Conservation (phyloP, 1,140 invertebrate species). For the Drosophila orena region DNA sequence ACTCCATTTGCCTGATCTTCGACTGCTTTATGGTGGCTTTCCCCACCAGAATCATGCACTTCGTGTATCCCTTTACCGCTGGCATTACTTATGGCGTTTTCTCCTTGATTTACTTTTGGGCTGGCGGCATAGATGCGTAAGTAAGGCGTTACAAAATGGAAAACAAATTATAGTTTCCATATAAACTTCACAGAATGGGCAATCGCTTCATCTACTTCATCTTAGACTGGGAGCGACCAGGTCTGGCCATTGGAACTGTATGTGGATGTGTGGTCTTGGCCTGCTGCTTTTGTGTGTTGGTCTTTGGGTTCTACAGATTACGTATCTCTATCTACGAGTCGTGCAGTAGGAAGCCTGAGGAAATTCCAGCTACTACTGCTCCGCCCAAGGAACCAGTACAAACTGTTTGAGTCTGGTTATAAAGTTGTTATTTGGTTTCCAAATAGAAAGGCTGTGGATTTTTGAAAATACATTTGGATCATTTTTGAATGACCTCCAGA, state of each 20-base stretch:
- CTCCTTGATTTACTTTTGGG: constrained; percentile 89
- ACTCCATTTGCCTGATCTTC: constrained; percentile 89
- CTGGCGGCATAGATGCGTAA: constrained; percentile 89
- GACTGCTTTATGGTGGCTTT: constrained; percentile 89
- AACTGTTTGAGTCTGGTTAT: constrained; percentile 11
- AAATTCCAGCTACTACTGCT: constrained; percentile 17
- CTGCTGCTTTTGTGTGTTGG: constrained; percentile 49
- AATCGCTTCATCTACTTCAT: constrained; percentile 75
- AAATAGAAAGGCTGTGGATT: background rate
- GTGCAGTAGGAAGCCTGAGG: constrained; percentile 22
- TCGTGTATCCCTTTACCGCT: constrained; percentile 88
- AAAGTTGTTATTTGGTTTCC: background rate
- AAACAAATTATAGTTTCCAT: background rate
- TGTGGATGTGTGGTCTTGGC: constrained; percentile 60
- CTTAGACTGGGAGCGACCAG: constrained; percentile 66
- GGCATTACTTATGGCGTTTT: constrained; percentile 89
- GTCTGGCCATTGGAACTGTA: constrained; percentile 59
- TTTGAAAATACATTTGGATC: background rate
- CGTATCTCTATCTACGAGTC: constrained; percentile 34
- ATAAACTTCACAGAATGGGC: constrained; percentile 27
- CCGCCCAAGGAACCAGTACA: background rate
- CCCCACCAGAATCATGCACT: constrained; percentile 89
- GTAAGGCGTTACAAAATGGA: constrained; percentile 7
- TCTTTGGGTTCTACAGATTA: constrained; percentile 59
- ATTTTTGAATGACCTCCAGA: background rate